Evolutionary conservation across 2,797 vertebrate genomes (phyloP), one percentile per base, ranked within the genome.

Genomic region (Molossus molossus): DNA sequence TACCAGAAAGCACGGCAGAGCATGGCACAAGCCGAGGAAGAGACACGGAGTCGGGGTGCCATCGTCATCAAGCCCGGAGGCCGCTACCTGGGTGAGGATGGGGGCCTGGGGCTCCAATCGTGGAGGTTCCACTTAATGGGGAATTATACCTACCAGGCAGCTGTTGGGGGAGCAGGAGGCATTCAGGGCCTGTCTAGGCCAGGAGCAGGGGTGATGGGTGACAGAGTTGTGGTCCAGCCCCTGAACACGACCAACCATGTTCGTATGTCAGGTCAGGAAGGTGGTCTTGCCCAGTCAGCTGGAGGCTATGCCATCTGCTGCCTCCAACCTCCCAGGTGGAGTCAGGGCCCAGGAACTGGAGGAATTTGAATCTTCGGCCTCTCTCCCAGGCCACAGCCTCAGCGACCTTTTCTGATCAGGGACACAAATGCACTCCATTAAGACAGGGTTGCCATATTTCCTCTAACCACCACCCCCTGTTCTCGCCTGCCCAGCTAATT

Each of bases 11-110:
- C 99, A 2, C 98, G 99, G 94, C 99, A 99, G 94, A 99, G 98
- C 98, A 99, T 99, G 99, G 99, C 99, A 0, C 99, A 99, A 98
- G 99, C 99, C 0, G 99, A 99, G 98, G 99, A 99, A 98, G 99
- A 99, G 98, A 99, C 99, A 0, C 99, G 99, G 76, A 99, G 99
- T 96, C 98, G 99, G 4, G 98, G 99, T 0, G 99, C 99, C 79
- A 99, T 99, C 0, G 99, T 99, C 98, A 99, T 99, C 97, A 99
- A 99, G 97, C 98, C 99, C 0, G 99, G 99, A 29, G 99, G 99
- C 29, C 98, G 99, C 98, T 99, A 99, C 0, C 98, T 99, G 84
- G 99, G 99, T 99, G 98, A 99, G 99, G 55, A 87, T 3, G 8
- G 70, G n/a, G 85, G 9, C 69, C 12, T 13, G n/a, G 15, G 62